Evolutionary conservation across 2,113 vertebrate species (phyloP).

Genomic region (Helogale parvula): DNA sequence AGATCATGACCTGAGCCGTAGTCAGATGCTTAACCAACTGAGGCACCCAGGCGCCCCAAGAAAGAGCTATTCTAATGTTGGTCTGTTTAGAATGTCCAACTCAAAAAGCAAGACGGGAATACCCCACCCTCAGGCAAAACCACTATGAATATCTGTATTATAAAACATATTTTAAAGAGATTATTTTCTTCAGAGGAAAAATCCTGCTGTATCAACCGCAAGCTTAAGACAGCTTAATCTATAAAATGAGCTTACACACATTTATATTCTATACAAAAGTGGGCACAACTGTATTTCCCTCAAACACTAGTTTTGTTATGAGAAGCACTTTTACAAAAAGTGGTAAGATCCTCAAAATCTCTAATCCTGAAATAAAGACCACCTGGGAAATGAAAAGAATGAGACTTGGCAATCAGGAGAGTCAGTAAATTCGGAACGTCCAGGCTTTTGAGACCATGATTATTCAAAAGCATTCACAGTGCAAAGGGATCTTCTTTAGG

Average conservation of each 20-base stretch:
- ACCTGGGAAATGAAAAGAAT: not conserved
- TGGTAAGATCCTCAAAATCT: not conserved
- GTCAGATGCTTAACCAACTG: no score
- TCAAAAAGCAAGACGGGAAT: not conserved
- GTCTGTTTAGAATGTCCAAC: not conserved
- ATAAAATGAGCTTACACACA: slow-evolving; percentile 8
- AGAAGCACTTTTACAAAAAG: not conserved
- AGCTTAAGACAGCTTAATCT: not conserved
- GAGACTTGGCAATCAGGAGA: not conserved
- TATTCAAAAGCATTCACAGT: not conserved
- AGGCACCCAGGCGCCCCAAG: not conserved
- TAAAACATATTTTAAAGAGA: not conserved
- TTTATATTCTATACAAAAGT: not conserved
- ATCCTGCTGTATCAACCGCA: not conserved
- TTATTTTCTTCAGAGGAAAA: slow-evolving; percentile 33
- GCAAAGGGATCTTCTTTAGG: not conserved
- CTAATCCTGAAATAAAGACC: not conserved
- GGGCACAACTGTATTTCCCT: not conserved
- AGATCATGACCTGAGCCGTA: no score
- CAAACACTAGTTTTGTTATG: not conserved
- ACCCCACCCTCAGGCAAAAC: not conserved
- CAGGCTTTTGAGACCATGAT: not conserved
- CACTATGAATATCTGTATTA: not conserved
- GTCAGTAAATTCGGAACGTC: not conserved
- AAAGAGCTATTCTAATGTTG: not conserved